Evolutionary conservation across 2,888 invertebrate genomes (phyloP).

Genomic region (Oasisia sp.): DNA sequence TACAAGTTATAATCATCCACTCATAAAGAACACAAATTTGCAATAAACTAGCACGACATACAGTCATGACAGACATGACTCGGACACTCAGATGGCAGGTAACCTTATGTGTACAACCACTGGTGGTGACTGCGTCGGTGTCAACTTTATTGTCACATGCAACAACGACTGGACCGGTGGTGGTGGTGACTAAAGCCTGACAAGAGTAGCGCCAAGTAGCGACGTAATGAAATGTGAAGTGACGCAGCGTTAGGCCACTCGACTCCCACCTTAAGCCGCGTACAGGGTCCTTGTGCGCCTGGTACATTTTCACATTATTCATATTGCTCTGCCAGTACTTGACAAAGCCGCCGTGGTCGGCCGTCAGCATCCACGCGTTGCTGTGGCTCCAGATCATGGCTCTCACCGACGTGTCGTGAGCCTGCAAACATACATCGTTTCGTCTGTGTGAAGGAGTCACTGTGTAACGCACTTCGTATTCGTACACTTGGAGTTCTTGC

Average conservation of each 20-base stretch:
- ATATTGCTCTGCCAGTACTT: slow-evolving; percentile 99
- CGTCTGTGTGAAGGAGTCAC: neutral
- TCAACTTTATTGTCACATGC: neutral
- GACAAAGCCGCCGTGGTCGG: slow-evolving; percentile 97
- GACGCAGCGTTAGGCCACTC: neutral
- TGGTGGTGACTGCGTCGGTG: neutral
- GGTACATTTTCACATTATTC: slow-evolving; percentile 99
- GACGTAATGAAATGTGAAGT: neutral
- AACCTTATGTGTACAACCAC: neutral
- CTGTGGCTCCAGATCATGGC: slow-evolving; percentile 99
- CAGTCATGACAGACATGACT: neutral
- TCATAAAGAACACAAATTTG: neutral
- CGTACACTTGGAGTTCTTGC: neutral
- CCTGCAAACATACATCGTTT: slow-evolving; percentile 71
- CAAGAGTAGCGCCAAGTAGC: neutral
- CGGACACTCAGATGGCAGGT: neutral
- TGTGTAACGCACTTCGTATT: neutral
- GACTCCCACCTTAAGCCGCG: slow-evolving; percentile 89
- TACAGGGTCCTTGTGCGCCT: slow-evolving; percentile 99
- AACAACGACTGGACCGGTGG: neutral
- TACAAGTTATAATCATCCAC: neutral
- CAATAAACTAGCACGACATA: neutral
- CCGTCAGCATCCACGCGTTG: slow-evolving; percentile 99
- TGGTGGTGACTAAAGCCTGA: neutral
- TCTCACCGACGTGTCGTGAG: slow-evolving; percentile 98